Evolutionary conservation across 2,888 invertebrate genomes (phyloP), one percentile per base, ranked within the genome.

Genomic region (Apeira syringaria): DNA sequence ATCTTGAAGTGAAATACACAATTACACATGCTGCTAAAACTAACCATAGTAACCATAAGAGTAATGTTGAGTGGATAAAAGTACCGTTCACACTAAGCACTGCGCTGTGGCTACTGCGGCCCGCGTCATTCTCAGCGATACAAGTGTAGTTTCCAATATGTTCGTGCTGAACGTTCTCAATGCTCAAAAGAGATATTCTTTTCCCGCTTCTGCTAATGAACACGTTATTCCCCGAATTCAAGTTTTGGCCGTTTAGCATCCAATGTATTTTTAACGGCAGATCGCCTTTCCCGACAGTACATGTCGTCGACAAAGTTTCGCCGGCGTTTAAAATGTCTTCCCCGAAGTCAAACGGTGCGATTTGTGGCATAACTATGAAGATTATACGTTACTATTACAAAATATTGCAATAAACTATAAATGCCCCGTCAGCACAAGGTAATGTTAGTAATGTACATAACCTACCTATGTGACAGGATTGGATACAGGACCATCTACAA

Each of bases 301-400:
- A 95, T 44, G 92, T 93, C n/a, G 92, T 89, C 53, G 94, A 92
- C 38, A 93, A 93, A 69, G 93, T 91, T 75, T 95, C 95, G 62
- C 94, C 94, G 51, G 94, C 94, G 73, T 94, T 94, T 30, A 92
- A 89, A 33, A 92, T 90, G 50, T 93, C 93, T 58, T 94, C 94
- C 47, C 94, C 95, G 61, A 95, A 94, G 67, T 92, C 91, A 67
- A 95, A 94, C 26, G 94, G 93, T 61, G 92, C 91, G 61, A 95
- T 93, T 89, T 94, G 93, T 45, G 94, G 94, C 58, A 92, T 80
- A 71, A 94, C 94, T 94, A 77, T 53, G 64, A 7, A 46, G 3
- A 12, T 9, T 7, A 15, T 15, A 4, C 15, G 15, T 15, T 15
- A 4, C 15, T 4, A 15, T 15, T n/a, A n/a, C 15, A 15, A 4